These are phyloP conservation scores for Drosophila borealis DNA, from an alignment of 2,888 invertebrate genomes.

Conservation along the genomic window DNA sequence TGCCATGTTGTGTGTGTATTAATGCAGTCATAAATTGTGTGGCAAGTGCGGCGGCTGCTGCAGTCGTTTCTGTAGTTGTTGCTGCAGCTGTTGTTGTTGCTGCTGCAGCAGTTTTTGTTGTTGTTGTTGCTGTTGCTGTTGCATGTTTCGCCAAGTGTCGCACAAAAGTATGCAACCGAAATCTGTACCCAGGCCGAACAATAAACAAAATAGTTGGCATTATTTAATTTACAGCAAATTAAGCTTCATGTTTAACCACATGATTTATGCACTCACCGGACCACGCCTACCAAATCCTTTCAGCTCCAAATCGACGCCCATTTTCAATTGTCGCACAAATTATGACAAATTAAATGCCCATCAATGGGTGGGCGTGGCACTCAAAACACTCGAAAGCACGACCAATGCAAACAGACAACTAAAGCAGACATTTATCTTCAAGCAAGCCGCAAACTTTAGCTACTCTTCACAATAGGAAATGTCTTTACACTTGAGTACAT, in stretches of 20 bases:
- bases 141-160: conserved; percentile 60
- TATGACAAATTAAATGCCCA: conserved; percentile 69
- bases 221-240: conserved; percentile 79
- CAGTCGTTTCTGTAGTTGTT: conserved; percentile 40
- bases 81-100: conserved; percentile 33
- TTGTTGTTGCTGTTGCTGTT: conserved; percentile 40
- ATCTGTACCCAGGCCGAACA: conserved; percentile 50
- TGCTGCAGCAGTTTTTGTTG: conserved; percentile 44
- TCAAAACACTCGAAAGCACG: conserved; percentile 4
- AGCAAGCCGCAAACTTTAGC: neutral
- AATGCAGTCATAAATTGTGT: conserved; percentile 77
- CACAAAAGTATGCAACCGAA: conserved; percentile 58
- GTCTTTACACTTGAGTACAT: no score
- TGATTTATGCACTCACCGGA: conserved; percentile 70
- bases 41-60: conserved; percentile 64
- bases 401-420: conserved; percentile 24
- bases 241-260: conserved; percentile 73
- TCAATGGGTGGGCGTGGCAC: conserved; percentile 31
- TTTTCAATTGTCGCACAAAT: conserved; percentile 63
- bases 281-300: neutral
- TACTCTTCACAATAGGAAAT: no score
- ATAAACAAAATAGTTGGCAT: conserved; percentile 64
- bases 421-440: neutral
- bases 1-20: conserved; percentile 36
- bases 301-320: conserved; percentile 10